phyloP scores from a whole-genome alignment of 2,797 vertebrate genomes.

The Scarus forsteni region DNA sequence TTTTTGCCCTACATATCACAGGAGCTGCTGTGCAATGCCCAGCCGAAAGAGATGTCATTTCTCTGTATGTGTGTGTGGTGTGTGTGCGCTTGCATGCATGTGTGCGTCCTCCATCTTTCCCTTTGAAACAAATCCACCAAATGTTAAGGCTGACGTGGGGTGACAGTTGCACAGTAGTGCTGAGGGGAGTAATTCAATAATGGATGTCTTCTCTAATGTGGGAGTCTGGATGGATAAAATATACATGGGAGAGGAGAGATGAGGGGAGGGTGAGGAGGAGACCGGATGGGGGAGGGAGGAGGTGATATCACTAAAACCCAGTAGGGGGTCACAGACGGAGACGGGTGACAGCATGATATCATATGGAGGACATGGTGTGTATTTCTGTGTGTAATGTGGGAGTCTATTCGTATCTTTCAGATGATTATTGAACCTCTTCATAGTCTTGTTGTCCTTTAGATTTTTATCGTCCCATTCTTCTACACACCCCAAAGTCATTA shows the following conservation, averaged over 20 bases:
- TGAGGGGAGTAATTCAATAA: constrained; percentile 83
- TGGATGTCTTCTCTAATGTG: constrained; percentile 80
- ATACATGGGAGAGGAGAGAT: constrained; percentile 76
- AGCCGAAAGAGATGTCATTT: constrained; percentile 44
- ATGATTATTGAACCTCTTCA: constrained; percentile 5
- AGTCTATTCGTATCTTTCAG: background rate
- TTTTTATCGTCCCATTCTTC: constrained; percentile 21
- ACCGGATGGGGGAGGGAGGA: constrained; percentile 11
- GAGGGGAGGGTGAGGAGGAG: background rate
- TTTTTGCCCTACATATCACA: constrained; percentile 61
- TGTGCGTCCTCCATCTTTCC: constrained; percentile 10
- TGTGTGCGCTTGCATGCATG: constrained; percentile 13
- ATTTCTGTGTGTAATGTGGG: constrained; percentile 12
- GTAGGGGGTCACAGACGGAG: constrained; percentile 60
- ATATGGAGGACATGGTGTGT: constrained; percentile 30
- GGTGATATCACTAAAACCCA: constrained; percentile 65
- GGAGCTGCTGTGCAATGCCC: constrained; percentile 45
- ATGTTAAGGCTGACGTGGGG: constrained; percentile 76
- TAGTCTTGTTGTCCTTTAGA: constrained; percentile 23
- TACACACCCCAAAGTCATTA: constrained; percentile 16
- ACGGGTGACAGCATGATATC: constrained; percentile 54
- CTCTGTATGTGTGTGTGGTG: constrained; percentile 18
- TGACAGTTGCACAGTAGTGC: constrained; percentile 79
- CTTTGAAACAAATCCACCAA: constrained; percentile 73
- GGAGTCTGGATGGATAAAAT: constrained; percentile 80